Base-by-base conservation (phyloP, 92 coral and sea anemone species). In the Hydrozoanthus gracilis region DNA sequence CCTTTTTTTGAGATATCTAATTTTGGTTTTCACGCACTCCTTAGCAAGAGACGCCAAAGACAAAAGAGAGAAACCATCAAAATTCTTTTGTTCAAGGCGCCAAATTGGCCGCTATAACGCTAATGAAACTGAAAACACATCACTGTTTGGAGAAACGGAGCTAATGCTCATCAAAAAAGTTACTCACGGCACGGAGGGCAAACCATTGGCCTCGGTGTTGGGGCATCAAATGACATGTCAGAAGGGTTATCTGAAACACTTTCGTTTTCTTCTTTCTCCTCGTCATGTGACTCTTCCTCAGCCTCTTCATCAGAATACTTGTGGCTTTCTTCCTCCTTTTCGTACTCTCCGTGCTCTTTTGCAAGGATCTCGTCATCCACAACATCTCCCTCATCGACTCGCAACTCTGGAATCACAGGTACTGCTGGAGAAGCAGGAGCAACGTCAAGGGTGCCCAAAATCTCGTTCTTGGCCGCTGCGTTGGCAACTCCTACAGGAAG, bases 171-270 rank as follows among this genome's bases (percentile, higher is more conserved):
- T 27, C 39, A 27, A 27, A 27, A 27, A 27, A 27, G 0, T 27
- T 27, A 27, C 85, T 80, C 62, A 80, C 85, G 85, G 44, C 85
- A 80, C 16, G 85, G 85, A 64, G 73, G 74, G 27, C 85, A 80
- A 52, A 65, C 27, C 5, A 74, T 46, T 12, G 85, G 85, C 7
- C 85, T 80, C 17, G 45, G 48, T 3, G 85, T 80, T 8, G 85
- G 85, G 17, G 73, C 17, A 65, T 80, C 73, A 14, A 80, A 80
- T 65, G 85, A 65, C 60, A 80, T 6, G 11, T 49, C 74, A 16
- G 72, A 55, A 11, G 85, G 85, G 3, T 47, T 80, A 65, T 49
- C 9, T 52, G 13, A 73, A 13, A 12, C 84, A 13, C 70, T 44
- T 44, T 79, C 64, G 4, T 76, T 18, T 7, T 79, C 84, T 73